These are phyloP conservation scores for Orchestes rusci DNA, from an alignment of 2,888 invertebrate species.

Conservation along the genomic window DNA sequence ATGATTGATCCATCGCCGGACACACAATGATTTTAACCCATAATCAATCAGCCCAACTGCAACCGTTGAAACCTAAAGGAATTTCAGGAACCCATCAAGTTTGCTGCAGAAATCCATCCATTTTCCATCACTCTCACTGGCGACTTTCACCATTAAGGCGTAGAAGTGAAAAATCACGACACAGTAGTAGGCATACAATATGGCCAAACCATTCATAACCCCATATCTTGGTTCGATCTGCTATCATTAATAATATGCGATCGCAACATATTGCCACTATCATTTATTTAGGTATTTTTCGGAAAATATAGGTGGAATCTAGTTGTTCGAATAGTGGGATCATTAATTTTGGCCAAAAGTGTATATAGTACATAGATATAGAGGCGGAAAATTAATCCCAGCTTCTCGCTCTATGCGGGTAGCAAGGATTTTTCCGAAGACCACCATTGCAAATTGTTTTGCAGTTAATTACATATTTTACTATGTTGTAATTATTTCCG, in stretches of 20 bases:
- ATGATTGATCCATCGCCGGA: too few relatives aligned
- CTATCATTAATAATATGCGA: slow-evolving; percentile 35
- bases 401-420: too few relatives aligned
- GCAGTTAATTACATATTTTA: slow-evolving; percentile 24
- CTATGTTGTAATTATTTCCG: slow-evolving; percentile 23
- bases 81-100: too few relatives aligned
- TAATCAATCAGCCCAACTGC: too few relatives aligned
- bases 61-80: too few relatives aligned
- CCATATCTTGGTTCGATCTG: slow-evolving; percentile 36
- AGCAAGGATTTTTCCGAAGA: slow-evolving; percentile 12
- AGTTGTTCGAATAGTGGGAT: slow-evolving; percentile 16
- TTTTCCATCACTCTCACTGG: too few relatives aligned
- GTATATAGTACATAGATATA: too few relatives aligned
- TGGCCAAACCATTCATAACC: slow-evolving; percentile 35
- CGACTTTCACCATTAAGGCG: too few relatives aligned
- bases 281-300: slow-evolving; percentile 23
- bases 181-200: slow-evolving; percentile 24
- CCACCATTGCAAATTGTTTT: slow-evolving; percentile 20
- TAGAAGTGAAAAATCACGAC: slow-evolving; percentile 15
- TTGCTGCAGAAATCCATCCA: too few relatives aligned
- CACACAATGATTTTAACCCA: too few relatives aligned
- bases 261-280: slow-evolving; percentile 23
- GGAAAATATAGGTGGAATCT: slow-evolving; percentile 16
- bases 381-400: too few relatives aligned
- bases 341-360: slow-evolving; percentile 17